Base-by-base conservation (phyloP, 2,797 vertebrate species). In the Perodicticus potto region DNA sequence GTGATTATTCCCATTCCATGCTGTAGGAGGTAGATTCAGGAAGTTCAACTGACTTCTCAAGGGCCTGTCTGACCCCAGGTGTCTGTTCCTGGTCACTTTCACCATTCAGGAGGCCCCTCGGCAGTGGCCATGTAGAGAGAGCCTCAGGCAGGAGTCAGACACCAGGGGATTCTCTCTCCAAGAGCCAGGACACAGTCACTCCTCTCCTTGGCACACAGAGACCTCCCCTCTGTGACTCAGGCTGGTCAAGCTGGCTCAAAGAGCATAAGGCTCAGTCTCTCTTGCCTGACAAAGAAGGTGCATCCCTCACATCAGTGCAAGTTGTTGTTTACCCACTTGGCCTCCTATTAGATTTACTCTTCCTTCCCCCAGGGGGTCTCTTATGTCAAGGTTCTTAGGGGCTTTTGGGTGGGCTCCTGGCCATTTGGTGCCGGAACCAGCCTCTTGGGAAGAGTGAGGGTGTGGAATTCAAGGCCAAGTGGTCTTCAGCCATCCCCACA, bases 291-390 rank as follows among this genome's bases (percentile, higher is more conserved):
- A 77, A 73, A 73, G 65, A 14, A 73, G 70, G 57, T 45, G 32
- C 85, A 82, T 10, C 78, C 77, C 72, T 93, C 32, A 27, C 67
- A 61, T n/a, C 20, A 4, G 16, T 27, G 69, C 55, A 53, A 94
- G 84, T 78, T 87, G 94, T 96, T 81, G 97, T 96, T 97, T 97
- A 90, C 97, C 97, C 97, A 40, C 96, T 93, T 22, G 53, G 95
- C 91, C 97, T 98, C 97, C 97, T 97, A 96, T 97, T 93, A 80
- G 81, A 93, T 63, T 94, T 97, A 57, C 76, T 96, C 96, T 34
- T 49, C 83, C 78, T 96, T 81, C 93, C 90, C 80, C 17, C 1
- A 63, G 63, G 76, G 89, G 73, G 55, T 89, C 93, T 97, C 96
- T 97, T 96, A 96, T 97, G 96, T 97, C 67, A 49, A 76, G 19